These are phyloP conservation scores for Peromyscus attwateri DNA, from an alignment of 2,797 vertebrate species.

Conservation along the genomic window DNA sequence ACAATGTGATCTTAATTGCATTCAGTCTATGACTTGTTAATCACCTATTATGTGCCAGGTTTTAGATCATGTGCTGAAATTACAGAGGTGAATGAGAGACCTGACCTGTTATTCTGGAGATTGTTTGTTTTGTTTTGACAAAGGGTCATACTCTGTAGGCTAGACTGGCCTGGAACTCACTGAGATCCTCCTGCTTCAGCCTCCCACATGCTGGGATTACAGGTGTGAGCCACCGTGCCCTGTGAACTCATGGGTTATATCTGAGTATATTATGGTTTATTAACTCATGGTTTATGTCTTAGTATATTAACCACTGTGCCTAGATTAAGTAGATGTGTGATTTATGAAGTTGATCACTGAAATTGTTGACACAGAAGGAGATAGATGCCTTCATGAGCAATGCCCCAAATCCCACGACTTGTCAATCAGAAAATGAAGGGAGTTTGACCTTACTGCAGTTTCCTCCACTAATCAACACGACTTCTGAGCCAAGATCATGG, in stretches of 20 bases:
- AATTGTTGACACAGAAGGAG: not conserved
- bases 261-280: not conserved
- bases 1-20: not conserved
- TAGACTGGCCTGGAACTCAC: not conserved
- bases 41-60: not conserved
- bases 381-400: not conserved
- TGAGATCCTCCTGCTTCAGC: not conserved
- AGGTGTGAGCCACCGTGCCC: not conserved
- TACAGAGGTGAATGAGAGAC: not conserved
- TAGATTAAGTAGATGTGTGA: not conserved
- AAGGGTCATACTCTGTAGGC: not conserved
- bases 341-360: not conserved
- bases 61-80: not conserved
- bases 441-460: not conserved
- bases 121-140: not conserved
- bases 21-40: not conserved
- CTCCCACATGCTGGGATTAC: not conserved
- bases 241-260: not conserved
- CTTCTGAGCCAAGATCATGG: not conserved
- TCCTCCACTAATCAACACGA: fast-evolving
- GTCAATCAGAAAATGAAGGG: not conserved
- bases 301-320: not conserved
- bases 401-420: not conserved
- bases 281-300: too few relatives aligned
- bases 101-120: not conserved